Conservation (phyloP, 2,888 invertebrate genomes). For the Epistrophella euchroma region DNA sequence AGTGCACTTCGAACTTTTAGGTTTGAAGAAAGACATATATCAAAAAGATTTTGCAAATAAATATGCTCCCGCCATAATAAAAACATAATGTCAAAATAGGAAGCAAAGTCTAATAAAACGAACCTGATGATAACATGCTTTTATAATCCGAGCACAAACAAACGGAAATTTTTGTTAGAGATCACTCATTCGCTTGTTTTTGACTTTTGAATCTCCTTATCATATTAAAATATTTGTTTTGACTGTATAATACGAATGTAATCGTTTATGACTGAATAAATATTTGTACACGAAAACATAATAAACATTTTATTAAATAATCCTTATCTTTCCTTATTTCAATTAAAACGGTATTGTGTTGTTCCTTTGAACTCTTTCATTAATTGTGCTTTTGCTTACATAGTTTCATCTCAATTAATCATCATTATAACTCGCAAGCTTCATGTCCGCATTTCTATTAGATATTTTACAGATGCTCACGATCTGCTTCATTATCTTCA, state of each 20-base stretch:
- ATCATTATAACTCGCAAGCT: constrained; percentile 24
- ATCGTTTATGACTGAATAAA: neutral
- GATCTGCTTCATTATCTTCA: constrained; percentile 17
- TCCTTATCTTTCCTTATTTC: neutral
- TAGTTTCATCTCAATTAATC: constrained; percentile 27
- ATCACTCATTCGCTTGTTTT: constrained; percentile 5
- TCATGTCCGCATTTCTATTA: constrained; percentile 36
- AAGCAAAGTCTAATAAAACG: neutral
- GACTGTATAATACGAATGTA: neutral
- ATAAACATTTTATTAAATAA: constrained; percentile 3
- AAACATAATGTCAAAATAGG: no score
- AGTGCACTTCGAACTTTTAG: neutral
- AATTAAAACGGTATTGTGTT: neutral
- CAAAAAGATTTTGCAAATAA: neutral
- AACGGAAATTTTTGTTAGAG: neutral
- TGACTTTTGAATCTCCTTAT: constrained; percentile 15
- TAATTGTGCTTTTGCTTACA: neutral
- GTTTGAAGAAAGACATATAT: neutral
- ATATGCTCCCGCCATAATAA: neutral
- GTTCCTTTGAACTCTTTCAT: neutral
- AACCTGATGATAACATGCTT: neutral
- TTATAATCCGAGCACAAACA: neutral
- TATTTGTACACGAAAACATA: neutral
- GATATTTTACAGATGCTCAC: constrained; percentile 16
- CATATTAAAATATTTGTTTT: constrained; percentile 4